Evolutionary conservation across 2,113 vertebrate species (phyloP), one percentile per base, ranked within the genome.

Genomic region (Pantherophis guttatus): DNA sequence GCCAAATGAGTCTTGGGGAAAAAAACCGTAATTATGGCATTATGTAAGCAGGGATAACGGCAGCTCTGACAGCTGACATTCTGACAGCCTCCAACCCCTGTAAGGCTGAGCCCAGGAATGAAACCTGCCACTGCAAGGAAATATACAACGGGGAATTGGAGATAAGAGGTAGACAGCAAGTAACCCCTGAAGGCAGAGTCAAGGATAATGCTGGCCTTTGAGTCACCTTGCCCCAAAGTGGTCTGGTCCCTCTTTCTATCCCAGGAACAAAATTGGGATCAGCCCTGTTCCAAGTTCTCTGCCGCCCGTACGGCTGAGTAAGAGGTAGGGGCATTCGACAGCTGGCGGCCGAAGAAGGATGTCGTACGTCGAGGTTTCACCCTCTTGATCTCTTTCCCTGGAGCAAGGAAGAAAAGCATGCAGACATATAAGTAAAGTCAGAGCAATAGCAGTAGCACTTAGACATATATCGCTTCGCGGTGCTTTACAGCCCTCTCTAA

Each of bases 371-470:
- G 99, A 0, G 98, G 99, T 55, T 99, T 99, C 94, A 99, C 97
- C 7, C 98, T 98, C 96, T 98, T 98, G 96, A 99, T 98, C 94
- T 98, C 98, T 96, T 98, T 98, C 5, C 98, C 99, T 99, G 96
- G 21, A 91, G 26, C 11, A 65, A n/a, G 17, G 57, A 59, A 89
- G 8, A 59, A 48, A 48, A 13, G 65, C 3, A 5, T 3, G 10
- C 8, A 26, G 2, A 54, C 12, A 17, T 26, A 7, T 12, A 53
- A 33, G 24, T 0, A 65, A 44, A 59, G 19, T 3, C 1, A 26
- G 0, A 26, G 24, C 9, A 3, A 3, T 4, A 62, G 24, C 55
- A 57, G 7, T 21, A 57, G 55, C 17, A 57, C 3, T 19, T 57
- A 57, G 55, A 57, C 12, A 54, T 54, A 54, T 55, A 55, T 3